Evolutionary conservation across 2,888 invertebrate species (phyloP).

Genomic region (Thelaira solivaga): DNA sequence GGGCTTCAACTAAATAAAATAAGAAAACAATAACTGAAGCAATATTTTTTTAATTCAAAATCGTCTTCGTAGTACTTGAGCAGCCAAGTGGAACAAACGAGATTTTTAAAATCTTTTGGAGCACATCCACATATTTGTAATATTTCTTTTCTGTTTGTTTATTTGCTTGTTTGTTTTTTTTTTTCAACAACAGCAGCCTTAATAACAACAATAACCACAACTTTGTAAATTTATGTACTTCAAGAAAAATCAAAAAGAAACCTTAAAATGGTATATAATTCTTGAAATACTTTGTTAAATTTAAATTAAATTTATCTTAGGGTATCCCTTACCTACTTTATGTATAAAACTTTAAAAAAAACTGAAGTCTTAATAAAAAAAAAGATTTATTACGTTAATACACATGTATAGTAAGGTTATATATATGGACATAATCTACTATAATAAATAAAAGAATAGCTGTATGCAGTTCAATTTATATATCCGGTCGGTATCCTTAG

Average conservation of each 20-base stretch:
- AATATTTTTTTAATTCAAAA: slow-evolving; percentile 12
- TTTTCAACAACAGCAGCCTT: slow-evolving; percentile 4
- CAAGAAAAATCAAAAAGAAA: background rate
- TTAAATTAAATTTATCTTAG: slow-evolving; percentile 21
- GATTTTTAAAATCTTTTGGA: slow-evolving; percentile 77
- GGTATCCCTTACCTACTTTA: no score
- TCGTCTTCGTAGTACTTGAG: slow-evolving; percentile 71
- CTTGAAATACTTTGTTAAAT: background rate
- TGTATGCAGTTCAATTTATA: no score
- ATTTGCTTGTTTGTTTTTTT: no score
- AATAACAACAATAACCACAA: background rate
- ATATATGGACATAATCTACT: no score
- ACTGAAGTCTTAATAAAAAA: no score
- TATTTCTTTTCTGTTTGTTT: background rate
- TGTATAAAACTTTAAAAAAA: background rate
- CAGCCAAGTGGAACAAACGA: slow-evolving; percentile 76
- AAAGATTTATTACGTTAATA: no score
- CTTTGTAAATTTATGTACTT: background rate
- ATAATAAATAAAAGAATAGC: no score
- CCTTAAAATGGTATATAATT: background rate
- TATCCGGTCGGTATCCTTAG: no score
- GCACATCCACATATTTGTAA: slow-evolving; percentile 70
- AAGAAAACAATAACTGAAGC: slow-evolving; percentile 35
- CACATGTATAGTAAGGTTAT: no score
- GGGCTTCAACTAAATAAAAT: slow-evolving; percentile 44